Conservation (phyloP, 2,113 vertebrate genomes). For the Phylloscopus trochilus region DNA sequence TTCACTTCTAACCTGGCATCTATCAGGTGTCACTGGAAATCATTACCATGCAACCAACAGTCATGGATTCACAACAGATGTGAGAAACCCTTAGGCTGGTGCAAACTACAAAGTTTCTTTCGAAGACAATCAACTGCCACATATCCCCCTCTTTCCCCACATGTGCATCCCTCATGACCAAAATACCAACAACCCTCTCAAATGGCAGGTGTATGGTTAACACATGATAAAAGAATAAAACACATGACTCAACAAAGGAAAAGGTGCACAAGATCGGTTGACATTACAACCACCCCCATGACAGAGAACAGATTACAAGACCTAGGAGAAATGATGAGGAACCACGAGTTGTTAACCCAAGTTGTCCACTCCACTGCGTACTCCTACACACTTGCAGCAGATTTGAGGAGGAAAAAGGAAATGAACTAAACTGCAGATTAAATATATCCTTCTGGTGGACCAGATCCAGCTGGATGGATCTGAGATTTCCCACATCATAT, state of each 20-base stretch:
- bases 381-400: neutral
- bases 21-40: neutral
- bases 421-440: neutral
- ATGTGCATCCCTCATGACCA: neutral
- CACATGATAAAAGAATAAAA: neutral
- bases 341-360: neutral
- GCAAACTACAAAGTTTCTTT: neutral
- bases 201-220: neutral
- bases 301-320: neutral
- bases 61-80: neutral
- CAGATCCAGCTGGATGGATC: neutral
- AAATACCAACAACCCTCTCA: neutral
- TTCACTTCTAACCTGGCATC: neutral
- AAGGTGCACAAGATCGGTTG: accelerated
- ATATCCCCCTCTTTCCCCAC: neutral
- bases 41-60: neutral
- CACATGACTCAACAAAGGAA: neutral
- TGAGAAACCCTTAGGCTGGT: neutral
- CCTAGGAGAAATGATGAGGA: neutral
- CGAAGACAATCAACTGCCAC: neutral
- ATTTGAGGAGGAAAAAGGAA: neutral
- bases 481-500: neutral
- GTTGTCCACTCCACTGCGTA: neutral
- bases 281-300: neutral
- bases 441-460: neutral